Base-by-base conservation (phyloP, 2,888 invertebrate genomes). In the Calliphora vomitoria region DNA sequence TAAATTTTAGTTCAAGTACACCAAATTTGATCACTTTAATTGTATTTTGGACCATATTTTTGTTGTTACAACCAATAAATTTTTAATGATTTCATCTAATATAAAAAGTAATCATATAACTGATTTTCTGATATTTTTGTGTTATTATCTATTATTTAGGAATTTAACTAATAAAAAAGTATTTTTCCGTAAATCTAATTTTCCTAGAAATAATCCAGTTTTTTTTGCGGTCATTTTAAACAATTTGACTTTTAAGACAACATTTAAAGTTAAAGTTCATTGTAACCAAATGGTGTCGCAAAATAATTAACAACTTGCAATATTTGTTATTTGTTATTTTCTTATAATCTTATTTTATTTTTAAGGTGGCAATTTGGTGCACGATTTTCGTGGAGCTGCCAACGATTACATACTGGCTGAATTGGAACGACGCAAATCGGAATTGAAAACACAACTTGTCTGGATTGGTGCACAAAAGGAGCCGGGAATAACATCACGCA, bases 381-480 rank as follows among this genome's bases (percentile, higher is more conserved):
- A 94, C 88, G 92, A 93, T 82, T 93, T 94, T 90, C 93, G 92
- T 47, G 93, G 94, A 44, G 90, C 93, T 44, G 93, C 93, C 11
- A 93, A 92, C 47, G 92, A 93, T 85, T 94, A 93, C 91, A 95
- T 98, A 69, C 94, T 96, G 82, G 96, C 97, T 89, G 97, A 97
- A 93, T 94, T 98, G 90, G 98, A 98, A 91, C 95, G 97, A 79
- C 95, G 97, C 72, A 98, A 97, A 92, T 94, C 96, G 0, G 96
- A 95, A 86, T 93, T 98, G 53, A 97, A 97, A 92, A 97, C 98
- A 0, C 97, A 97, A 91, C 94, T 98, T 85, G 97, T 98, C 3
- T 98, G 98, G 98, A 97, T 98, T 89, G 98, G 98, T 0, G 98
- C 97, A 0, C 97, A 97, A 91, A 97, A 98, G 90, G 98, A 98